Conservation (phyloP, 2,113 vertebrate species). For the Antechinus flavipes region DNA sequence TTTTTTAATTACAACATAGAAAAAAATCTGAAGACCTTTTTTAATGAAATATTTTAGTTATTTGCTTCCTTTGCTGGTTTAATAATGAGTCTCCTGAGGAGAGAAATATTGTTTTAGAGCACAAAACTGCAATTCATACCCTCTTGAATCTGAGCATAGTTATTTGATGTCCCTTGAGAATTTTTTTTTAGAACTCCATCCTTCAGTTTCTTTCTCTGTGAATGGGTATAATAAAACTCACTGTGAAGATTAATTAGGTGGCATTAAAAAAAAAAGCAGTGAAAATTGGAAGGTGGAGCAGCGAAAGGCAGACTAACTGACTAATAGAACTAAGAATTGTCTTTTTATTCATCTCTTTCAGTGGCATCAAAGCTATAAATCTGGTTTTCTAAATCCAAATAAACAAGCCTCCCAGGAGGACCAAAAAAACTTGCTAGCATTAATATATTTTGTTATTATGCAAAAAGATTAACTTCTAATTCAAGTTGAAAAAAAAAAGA, state of each 20-base stretch:
- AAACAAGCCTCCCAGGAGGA: background rate
- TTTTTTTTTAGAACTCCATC: background rate
- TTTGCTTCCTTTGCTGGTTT: background rate
- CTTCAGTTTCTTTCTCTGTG: background rate
- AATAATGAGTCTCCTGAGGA: background rate
- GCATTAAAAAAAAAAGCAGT: slow-evolving; percentile 13
- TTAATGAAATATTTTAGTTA: background rate
- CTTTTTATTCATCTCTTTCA: background rate
- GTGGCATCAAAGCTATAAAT: background rate
- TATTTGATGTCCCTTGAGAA: background rate
- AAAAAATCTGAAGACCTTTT: background rate
- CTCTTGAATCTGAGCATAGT: background rate
- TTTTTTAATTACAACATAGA: background rate
- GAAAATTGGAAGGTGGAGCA: no score
- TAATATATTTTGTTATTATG: background rate
- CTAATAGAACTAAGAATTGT: background rate
- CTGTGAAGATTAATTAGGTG: background rate
- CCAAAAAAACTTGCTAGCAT: background rate
- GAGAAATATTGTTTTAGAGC: background rate
- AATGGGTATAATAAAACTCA: background rate
- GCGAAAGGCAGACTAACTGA: background rate
- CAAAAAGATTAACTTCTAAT: background rate
- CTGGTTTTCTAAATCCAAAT: slow-evolving; percentile 20
- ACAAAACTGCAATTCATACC: background rate
- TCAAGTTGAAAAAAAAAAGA: background rate